Conservation (phyloP, 2,797 vertebrate species). For the Crocidura indochinensis region DNA sequence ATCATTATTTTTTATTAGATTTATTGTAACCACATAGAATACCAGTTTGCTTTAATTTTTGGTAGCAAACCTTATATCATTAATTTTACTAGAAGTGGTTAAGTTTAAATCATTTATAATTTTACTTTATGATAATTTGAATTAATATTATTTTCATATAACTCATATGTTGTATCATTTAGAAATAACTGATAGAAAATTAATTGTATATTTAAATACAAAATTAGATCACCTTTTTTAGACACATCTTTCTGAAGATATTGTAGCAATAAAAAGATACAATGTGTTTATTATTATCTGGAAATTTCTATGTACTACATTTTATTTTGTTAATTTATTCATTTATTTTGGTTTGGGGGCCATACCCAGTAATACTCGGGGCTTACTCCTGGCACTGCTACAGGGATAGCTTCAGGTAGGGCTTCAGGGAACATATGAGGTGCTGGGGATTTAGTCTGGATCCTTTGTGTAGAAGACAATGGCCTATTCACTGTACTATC, state of each 20-base stretch:
- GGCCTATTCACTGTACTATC: too few relatives aligned
- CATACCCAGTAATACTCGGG: too few relatives aligned
- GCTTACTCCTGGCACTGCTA: too few relatives aligned
- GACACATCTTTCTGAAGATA: neutral
- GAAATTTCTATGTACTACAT: neutral
- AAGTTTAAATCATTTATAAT: conserved; percentile 27
- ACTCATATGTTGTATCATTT: neutral
- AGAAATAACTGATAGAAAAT: neutral
- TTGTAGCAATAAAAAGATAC: neutral
- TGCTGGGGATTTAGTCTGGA: too few relatives aligned
- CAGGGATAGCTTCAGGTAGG: too few relatives aligned
- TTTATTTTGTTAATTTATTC: too few relatives aligned
- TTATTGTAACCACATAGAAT: neutral
- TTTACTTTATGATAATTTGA: conserved; percentile 5
- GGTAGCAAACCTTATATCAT: neutral
- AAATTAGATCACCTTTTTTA: neutral
- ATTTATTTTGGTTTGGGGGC: too few relatives aligned
- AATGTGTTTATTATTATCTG: neutral
- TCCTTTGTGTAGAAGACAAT: too few relatives aligned
- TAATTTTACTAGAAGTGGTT: neutral
- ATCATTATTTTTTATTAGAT: neutral
- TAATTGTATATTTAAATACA: neutral
- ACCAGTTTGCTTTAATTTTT: neutral
- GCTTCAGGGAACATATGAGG: too few relatives aligned
- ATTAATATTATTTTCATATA: neutral